These are phyloP conservation scores for Serranus cabrilla DNA, from an alignment of 2,797 vertebrate species.

Conservation along the genomic window DNA sequence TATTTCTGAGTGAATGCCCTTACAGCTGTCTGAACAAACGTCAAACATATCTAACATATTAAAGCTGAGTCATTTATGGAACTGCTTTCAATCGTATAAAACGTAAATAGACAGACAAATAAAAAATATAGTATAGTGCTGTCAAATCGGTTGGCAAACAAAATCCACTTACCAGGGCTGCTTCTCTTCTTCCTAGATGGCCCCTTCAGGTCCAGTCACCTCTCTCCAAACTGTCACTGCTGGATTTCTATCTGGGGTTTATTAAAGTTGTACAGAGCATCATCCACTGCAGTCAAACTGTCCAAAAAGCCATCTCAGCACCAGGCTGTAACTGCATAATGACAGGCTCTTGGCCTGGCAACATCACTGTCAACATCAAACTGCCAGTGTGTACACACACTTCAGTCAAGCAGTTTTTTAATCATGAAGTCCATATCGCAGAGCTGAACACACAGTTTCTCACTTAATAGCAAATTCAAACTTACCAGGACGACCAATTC, in stretches of 20 bases:
- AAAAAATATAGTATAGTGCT: neutral
- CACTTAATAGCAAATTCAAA: conserved; percentile 44
- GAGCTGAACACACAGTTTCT: conserved; percentile 22
- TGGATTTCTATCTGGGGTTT: conserved; percentile 41
- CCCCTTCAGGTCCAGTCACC: conserved; percentile 23
- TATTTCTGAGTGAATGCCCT: conserved; percentile 9
- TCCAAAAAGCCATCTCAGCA: conserved; percentile 20
- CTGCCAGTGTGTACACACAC: conserved; percentile 15
- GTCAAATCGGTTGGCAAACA: conserved; percentile 11
- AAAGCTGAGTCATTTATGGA: neutral
- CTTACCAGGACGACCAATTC: conserved; percentile 50
- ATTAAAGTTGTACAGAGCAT: conserved; percentile 27
- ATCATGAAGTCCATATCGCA: conserved; percentile 19
- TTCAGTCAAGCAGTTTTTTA: conserved; percentile 33
- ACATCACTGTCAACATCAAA: conserved; percentile 31
- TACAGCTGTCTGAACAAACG: conserved; percentile 9
- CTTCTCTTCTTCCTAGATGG: conserved; percentile 20
- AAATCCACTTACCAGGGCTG: conserved; percentile 22
- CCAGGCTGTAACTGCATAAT: conserved; percentile 36
- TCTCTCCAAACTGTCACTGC: conserved; percentile 22
- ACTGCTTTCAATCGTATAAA: neutral
- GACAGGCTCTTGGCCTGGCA: conserved; percentile 29
- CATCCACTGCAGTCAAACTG: conserved; percentile 43
- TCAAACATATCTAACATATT: conserved; percentile 6
- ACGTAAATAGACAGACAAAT: neutral